Evolutionary conservation across 37 sponge, comb jelly and placozoan species (phyloP), one percentile per base, ranked within the genome.

Genomic region (Diacarnus erythraeanus): DNA sequence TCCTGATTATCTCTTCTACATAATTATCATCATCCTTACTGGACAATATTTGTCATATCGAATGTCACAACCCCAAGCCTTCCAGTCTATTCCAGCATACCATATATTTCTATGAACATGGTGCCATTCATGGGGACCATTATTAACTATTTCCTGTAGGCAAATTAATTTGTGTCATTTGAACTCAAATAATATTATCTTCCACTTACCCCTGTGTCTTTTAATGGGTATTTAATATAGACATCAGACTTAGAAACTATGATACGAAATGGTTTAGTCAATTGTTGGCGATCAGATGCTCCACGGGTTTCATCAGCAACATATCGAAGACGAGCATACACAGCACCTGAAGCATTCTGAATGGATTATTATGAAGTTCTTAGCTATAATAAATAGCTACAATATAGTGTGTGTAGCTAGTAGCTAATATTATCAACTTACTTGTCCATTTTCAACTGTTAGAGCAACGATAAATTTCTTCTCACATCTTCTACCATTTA

Each of bases 231-330:
- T 40, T 80, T 42, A 25, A 89, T 54, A 41, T 74, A 67, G 4
- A 89, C 83, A 22, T 86, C 84, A 31, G 90, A 86, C 65, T 89
- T 94, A 2, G 91, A 68, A 31, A 94, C 91, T 26, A 58, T 39
- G 31, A 94, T 87, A 22, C 94, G 87, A 78, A 90, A 87, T 1
- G 94, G 94, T 64, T 87, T 94, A 40, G 47, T 80, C 63, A 94
- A 73, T 41, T 94, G 84, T 74, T 87, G 77, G 0, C 59, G 34
- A 61, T 43, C 31, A 3, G 66, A 37, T 41, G 38, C 34, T 42
- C 31, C 59, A 35, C 36, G 10, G 30, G 59, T 68, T 21, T 77
- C 79, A 47, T 80, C 76, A 29, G 61, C 76, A 41, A 92, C 88
- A 72, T 70, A 65, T 60, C 65, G 72, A 0, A 92, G 77, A 47